Evolutionary conservation across 2,888 invertebrate genomes (phyloP).

Genomic region (Chrysina gloriosa): DNA sequence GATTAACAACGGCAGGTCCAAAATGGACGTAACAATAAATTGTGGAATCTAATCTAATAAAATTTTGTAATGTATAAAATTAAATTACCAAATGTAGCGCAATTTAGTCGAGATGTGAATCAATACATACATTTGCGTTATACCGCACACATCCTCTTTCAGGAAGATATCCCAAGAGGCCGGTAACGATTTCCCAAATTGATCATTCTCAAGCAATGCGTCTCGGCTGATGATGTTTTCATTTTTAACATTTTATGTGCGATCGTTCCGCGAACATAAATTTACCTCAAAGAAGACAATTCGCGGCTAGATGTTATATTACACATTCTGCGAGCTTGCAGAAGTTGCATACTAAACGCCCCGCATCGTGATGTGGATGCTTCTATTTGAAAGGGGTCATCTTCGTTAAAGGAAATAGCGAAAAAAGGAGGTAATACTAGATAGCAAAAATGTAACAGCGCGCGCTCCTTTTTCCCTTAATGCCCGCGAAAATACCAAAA

Average conservation of each 20-base stretch:
- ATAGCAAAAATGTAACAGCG: conserved; percentile 21
- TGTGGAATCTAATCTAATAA: too few relatives aligned
- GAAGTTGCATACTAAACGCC: conserved; percentile 5
- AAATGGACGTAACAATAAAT: too few relatives aligned
- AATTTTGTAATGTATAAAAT: too few relatives aligned
- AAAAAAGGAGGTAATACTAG: conserved; percentile 3
- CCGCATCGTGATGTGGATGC: background rate
- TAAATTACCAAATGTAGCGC: background rate
- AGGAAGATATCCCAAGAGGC: conserved; percentile 51
- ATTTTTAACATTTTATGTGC: conserved; percentile 18
- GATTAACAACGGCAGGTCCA: too few relatives aligned
- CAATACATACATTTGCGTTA: conserved; percentile 52
- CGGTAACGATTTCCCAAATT: conserved; percentile 53
- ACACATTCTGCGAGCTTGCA: background rate
- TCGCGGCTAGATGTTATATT: background rate
- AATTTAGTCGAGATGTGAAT: conserved; percentile 27
- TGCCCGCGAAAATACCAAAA: conserved; percentile 21
- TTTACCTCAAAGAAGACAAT: conserved; percentile 12
- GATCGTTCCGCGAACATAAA: conserved; percentile 1
- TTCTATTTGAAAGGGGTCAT: conserved; percentile 18
- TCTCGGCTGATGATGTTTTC: conserved; percentile 11
- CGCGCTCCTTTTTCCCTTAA: conserved; percentile 14
- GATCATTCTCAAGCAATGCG: conserved; percentile 33
- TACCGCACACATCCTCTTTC: conserved; percentile 47
- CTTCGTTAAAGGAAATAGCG: conserved; percentile 11